Percentiles rank a stretch among this genome's conserved stretches.
These are phyloP conservation scores for Tinamus guttatus DNA, from an alignment of 2,113 vertebrate genomes.

Conservation along the genomic window DNA sequence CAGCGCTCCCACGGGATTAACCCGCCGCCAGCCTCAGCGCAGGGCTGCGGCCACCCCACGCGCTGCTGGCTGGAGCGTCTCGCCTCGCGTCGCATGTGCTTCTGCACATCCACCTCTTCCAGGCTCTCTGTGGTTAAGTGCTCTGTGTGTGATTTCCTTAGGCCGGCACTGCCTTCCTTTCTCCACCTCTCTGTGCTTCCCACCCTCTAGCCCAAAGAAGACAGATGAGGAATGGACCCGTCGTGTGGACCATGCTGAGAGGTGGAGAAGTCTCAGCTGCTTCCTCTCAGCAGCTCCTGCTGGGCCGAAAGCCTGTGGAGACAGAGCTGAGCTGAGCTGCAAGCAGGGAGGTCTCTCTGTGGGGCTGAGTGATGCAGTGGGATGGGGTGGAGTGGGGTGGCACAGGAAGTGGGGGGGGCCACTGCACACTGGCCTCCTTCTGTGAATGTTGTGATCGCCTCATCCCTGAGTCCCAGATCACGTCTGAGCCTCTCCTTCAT, in stretches of 20 bases:
- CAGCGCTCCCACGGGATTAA: neutral
- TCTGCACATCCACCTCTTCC: conserved; percentile 49
- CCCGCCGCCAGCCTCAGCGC: accelerated
- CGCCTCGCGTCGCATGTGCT: conserved; percentile 51
- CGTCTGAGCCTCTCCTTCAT: neutral
- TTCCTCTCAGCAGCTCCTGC: neutral
- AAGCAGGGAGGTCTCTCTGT: neutral
- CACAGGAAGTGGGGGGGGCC: neutral
- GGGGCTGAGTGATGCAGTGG: neutral
- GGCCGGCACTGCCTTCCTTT: neutral
- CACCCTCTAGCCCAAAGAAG: neutral
- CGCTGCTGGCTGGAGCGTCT: neutral
- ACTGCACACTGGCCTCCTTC: neutral
- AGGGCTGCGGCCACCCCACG: neutral
- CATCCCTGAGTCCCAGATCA: neutral
- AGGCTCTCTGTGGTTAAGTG: conserved; percentile 44
- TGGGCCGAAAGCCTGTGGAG: neutral
- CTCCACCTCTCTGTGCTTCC: neutral
- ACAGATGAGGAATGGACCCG: conserved; percentile 10
- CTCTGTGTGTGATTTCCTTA: conserved; percentile 47
- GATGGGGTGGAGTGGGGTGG: neutral
- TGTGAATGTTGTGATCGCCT: neutral
- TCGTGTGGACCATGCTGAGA: neutral
- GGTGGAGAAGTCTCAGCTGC: conserved; percentile 1
- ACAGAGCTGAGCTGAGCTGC: conserved; percentile 1